Conservation (phyloP, 2,113 vertebrate species). For the Podiceps cristatus region DNA sequence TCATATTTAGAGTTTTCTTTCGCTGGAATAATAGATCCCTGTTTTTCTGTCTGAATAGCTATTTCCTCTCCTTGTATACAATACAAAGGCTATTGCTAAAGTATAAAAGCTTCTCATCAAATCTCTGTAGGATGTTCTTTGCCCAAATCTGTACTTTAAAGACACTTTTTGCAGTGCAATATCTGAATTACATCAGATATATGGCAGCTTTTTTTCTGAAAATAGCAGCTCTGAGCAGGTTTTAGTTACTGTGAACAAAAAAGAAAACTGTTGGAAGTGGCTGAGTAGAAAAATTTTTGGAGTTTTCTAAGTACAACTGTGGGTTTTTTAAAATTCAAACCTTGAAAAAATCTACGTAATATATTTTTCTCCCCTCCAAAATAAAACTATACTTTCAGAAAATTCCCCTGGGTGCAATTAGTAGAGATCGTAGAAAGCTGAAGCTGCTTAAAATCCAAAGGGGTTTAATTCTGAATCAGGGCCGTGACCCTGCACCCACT, state of each 20-base stretch:
- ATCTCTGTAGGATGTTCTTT: slow-evolving; percentile 12
- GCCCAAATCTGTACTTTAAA: slow-evolving; percentile 13
- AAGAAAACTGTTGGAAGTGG: neutral
- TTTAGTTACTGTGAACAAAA: neutral
- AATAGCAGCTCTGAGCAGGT: neutral
- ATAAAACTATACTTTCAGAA: slow-evolving; percentile 6
- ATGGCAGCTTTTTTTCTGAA: neutral
- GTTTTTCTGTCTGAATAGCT: slow-evolving; percentile 20
- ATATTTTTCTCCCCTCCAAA: neutral
- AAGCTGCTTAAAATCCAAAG: slow-evolving; percentile 6
- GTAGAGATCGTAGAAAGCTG: neutral
- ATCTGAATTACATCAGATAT: neutral
- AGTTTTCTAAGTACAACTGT: neutral
- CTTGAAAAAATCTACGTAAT: neutral
- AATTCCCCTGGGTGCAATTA: slow-evolving; percentile 46
- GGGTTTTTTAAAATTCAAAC: neutral
- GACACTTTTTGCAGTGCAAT: neutral
- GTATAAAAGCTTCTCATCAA: slow-evolving; percentile 49
- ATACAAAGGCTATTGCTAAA: neutral
- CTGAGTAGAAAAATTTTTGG: neutral
- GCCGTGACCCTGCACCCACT: neutral
- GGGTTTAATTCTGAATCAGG: slow-evolving; percentile 6
- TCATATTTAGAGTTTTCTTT: neutral
- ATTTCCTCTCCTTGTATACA: slow-evolving; percentile 9
- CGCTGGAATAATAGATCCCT: neutral